Base-by-base conservation (phyloP, 2,888 invertebrate genomes). In the Tridacna crocea region DNA sequence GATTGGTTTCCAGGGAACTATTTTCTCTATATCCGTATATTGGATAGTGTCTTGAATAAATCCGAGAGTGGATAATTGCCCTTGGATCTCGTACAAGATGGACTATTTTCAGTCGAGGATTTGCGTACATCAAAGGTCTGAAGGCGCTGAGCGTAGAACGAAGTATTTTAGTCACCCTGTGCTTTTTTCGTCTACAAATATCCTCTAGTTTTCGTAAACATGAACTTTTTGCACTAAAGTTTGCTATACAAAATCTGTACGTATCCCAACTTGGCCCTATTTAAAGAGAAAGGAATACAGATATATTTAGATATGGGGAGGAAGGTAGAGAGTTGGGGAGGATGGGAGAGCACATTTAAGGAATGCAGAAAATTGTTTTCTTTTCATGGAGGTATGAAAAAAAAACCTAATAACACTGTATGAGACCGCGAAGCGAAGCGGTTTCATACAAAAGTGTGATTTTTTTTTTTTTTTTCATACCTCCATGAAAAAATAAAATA, bases 191-290 rank as follows among this genome's bases (percentile, higher is more conserved):
- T 22, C 47, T 2, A 68, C 80, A 80, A 19, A 77, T n/a, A 11
- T 15, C 15, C 36, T 80, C 77, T 17, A 80, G 48, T 19, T 63
- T 22, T 22, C 76, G 46, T 19, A 80, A 36, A 55, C 80, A 80
- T 47, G 26, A 36, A 79, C 84, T 84, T 48, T 79, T 81, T 17
- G 81, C 68, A 11, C 72, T 61, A 36, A 81, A 84, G 27, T 55
- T 72, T 13, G 60, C 24, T 24, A 81, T 26, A 63, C 85, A 86
- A 10, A 13, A 47, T 51, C 79, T 65, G 63, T 81, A 86, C 1
- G 22, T 55, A 0, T 79, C 70, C 85, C 85, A 86, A 58, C 83
- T 83, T 55, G 81, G 83, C 26, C 85, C 85, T 86, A 79, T 4
- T 70, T 36, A 72, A 58, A 72, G 11, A 15, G n/a, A 72, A 13